Evolutionary conservation across 2,797 vertebrate species (phyloP).

Genomic region (Spinibarbus caldwelli): DNA sequence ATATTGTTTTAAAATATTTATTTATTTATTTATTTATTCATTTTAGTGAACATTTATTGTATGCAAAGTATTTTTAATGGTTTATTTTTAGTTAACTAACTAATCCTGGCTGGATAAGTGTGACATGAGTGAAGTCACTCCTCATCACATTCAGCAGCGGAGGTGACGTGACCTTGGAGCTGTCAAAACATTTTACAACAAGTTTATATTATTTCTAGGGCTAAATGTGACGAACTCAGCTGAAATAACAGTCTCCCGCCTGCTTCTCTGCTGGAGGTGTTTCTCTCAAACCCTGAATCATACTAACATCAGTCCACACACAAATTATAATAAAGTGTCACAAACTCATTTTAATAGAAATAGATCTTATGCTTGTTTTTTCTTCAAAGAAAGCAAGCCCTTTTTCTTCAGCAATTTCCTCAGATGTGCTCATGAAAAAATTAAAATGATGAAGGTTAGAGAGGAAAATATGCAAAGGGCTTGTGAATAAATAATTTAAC

Average conservation of each 20-base stretch:
- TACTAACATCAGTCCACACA: not conserved
- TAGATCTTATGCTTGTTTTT: not conserved
- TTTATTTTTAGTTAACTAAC: not conserved
- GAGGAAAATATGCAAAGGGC: not conserved
- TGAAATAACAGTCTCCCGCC: not conserved
- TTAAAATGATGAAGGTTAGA: not conserved
- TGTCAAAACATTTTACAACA: conserved; percentile 17
- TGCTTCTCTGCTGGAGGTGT: conserved; percentile 5
- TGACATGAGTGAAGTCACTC: not conserved
- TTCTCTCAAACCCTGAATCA: not conserved
- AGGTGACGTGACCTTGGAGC: conserved; percentile 25
- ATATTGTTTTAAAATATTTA: not conserved
- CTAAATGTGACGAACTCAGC: conserved; percentile 11
- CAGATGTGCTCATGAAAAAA: not conserved
- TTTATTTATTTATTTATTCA: not conserved
- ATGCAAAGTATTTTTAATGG: not conserved
- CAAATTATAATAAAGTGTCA: not conserved
- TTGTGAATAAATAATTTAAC: not conserved
- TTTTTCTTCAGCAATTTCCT: not conserved
- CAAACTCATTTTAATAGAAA: not conserved
- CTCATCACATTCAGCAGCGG: not conserved
- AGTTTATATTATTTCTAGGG: conserved; percentile 14
- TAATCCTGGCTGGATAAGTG: not conserved
- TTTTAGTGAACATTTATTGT: not conserved
- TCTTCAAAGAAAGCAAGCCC: not conserved